phyloP scores from a whole-genome alignment of 2,797 vertebrate genomes.

The Myotis vivesi region DNA sequence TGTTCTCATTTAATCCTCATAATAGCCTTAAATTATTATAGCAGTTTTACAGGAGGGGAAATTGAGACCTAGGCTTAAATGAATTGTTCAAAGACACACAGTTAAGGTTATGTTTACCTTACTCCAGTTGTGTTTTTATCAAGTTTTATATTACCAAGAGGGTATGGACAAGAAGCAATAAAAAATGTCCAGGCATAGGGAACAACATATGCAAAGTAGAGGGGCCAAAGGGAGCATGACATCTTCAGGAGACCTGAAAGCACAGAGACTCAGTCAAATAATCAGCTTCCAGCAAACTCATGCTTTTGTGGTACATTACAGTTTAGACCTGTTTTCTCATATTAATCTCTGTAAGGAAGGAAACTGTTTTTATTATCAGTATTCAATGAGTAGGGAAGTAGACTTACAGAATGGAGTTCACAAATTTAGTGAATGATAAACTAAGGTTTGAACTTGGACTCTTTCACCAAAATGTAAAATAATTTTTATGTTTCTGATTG shows the following conservation, averaged over 20 bases:
- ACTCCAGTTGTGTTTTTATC: neutral
- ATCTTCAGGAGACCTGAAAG: neutral
- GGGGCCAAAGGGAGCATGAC: neutral
- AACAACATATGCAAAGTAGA: neutral
- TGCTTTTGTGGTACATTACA: neutral
- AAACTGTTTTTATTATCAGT: neutral
- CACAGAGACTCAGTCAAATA: neutral
- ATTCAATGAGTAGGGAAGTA: neutral
- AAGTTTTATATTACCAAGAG: neutral
- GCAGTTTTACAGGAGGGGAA: neutral
- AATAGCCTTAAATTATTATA: neutral
- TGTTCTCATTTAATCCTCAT: neutral
- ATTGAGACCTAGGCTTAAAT: neutral
- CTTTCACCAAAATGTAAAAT: neutral
- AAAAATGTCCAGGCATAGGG: neutral
- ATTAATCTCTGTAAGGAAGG: neutral
- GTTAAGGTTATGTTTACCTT: neutral
- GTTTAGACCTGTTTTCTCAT: neutral
- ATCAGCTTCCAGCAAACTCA: neutral
- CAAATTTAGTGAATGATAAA: neutral
- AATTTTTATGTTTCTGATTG: neutral
- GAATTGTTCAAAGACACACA: neutral
- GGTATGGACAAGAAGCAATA: neutral
- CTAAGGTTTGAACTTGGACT: neutral
- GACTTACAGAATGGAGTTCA: neutral